Evolutionary conservation across 2,888 invertebrate species (phyloP), one percentile per base, ranked within the genome.

Genomic region (Hesperia comma): DNA sequence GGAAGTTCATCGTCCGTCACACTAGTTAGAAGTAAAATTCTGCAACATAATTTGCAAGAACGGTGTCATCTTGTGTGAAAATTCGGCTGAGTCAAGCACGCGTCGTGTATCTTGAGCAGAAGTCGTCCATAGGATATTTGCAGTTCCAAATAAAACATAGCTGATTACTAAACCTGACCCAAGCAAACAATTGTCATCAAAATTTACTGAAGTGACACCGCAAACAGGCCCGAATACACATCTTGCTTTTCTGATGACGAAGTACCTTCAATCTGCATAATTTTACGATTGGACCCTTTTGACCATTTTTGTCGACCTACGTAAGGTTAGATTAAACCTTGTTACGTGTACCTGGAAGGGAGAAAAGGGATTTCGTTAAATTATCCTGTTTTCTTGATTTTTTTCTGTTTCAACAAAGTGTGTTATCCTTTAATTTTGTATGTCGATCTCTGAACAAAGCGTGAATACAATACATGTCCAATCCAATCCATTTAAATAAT

Each of bases 211-310:
- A 41, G 41, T 46, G 58, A 12, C 32, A 58, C 64, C 53, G 54
- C 19, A 61, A 67, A 55, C 49, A 60, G 43, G 17, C 53, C 60
- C 61, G 37, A 12, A 17, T 32, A 53, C 67, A 54, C 60, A 67
- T 67, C 61, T 61, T 61, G 61, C 55, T 54, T 67, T 63, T 67
- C 61, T 67, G 67, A 67, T 67, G 67, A 67, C 67, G 54, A 40
- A 67, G 61, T 61, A 26, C 46, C 54, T 26, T 26, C 55, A 67
- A 67, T 66, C 66, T 67, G 67, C 67, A 67, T 66, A 66, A 66
- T 66, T 66, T 66, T 66, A 60, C 54, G 66, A 66, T 60, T 66
- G 54, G 66, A 54, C 66, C 66, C 53, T 53, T 60, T 60, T 46
- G 55, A 40, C 40, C 46, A 67, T 67, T 67, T 67, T 67, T 61